These are phyloP conservation scores for Poecilia latipinna DNA, from an alignment of 2,113 vertebrate species.

Conservation along the genomic window DNA sequence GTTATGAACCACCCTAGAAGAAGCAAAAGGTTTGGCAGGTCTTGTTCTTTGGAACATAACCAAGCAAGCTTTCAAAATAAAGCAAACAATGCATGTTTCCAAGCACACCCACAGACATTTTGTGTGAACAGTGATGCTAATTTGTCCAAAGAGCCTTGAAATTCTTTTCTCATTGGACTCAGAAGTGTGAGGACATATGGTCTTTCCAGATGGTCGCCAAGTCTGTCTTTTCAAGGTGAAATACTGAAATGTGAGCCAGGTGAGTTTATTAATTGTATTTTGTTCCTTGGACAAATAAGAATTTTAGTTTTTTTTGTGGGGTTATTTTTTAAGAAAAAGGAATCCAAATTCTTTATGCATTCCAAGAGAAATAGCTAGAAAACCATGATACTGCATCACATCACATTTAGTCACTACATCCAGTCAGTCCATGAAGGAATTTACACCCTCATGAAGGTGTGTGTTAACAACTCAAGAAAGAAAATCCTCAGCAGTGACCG, in stretches of 20 bases:
- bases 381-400: too few relatives aligned
- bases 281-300: neutral
- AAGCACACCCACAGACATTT: neutral
- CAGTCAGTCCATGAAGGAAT: too few relatives aligned
- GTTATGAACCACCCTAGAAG: neutral
- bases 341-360: too few relatives aligned
- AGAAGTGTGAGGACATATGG: constrained; percentile 54
- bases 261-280: neutral
- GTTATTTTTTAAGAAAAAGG: too few relatives aligned
- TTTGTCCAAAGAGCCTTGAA: constrained; percentile 29
- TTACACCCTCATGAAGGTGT: too few relatives aligned
- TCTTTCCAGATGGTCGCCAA: constrained; percentile 38
- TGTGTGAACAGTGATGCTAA: constrained; percentile 28
- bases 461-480: too few relatives aligned
- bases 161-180: constrained; percentile 43
- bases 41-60: constrained; percentile 18
- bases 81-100: neutral
- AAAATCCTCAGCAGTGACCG: too few relatives aligned
- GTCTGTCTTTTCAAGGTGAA: neutral
- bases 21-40: constrained; percentile 12
- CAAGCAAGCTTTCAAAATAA: constrained; percentile 1
- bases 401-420: too few relatives aligned
- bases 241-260: neutral
- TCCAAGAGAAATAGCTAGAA: too few relatives aligned
- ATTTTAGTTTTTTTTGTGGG: too few relatives aligned